phyloP scores from a whole-genome alignment of 2,888 invertebrate genomes.

The Cybosia mesomella region DNA sequence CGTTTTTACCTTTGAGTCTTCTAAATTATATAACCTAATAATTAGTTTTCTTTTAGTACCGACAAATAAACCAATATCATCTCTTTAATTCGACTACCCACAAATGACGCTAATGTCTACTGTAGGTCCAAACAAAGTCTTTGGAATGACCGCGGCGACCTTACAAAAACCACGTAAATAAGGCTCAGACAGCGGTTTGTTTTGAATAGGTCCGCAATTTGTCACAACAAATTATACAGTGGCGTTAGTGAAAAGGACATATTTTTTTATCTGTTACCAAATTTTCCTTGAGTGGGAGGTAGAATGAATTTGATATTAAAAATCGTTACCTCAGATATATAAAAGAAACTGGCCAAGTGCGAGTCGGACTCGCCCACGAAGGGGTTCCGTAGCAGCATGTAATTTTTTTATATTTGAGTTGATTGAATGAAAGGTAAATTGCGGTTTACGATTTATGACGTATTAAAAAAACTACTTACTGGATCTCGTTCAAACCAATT shows the following conservation, averaged over 20 bases:
- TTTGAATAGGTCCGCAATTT: constrained; percentile 75
- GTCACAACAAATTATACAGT: constrained; percentile 78
- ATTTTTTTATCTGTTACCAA: constrained; percentile 54
- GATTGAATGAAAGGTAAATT: no score
- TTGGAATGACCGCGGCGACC: constrained; percentile 44
- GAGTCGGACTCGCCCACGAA: no score
- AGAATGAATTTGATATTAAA: neutral
- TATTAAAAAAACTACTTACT: no score
- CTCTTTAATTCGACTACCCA: neutral
- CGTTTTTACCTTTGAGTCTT: neutral
- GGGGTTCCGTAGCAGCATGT: no score
- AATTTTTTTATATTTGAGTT: no score
- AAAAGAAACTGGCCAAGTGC: no score
- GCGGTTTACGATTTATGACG: no score
- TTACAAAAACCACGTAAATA: constrained; percentile 62
- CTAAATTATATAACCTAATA: neutral
- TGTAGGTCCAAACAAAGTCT: constrained; percentile 49
- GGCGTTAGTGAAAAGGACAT: constrained; percentile 70
- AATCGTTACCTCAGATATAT: neutral
- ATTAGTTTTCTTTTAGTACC: neutral
- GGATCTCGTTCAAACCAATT: no score
- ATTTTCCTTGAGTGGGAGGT: constrained; percentile 56
- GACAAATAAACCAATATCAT: neutral
- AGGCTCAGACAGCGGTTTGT: constrained; percentile 63
- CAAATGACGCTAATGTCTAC: constrained; percentile 44